phyloP scores from a whole-genome alignment of 1,140 invertebrate species.

The Drosophila pandora region DNA sequence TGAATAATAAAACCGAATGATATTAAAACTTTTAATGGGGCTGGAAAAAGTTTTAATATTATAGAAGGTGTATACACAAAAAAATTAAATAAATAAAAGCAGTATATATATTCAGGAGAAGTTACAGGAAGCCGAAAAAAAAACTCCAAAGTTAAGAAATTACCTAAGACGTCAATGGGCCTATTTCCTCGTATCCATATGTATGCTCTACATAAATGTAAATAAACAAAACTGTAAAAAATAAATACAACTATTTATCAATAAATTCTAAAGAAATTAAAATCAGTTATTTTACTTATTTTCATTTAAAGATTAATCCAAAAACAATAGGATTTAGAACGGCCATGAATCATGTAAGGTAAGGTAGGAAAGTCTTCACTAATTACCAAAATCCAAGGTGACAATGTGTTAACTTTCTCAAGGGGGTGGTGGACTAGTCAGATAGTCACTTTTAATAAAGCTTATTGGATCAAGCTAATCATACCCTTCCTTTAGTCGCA shows the following conservation, averaged over 20 bases:
- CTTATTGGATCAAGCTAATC: too few species aligned
- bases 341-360: background rate
- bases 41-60: constrained; percentile 79
- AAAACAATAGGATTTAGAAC: too few species aligned
- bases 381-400: background rate
- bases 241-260: constrained; percentile 12
- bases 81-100: constrained; percentile 3
- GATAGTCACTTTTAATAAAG: too few species aligned
- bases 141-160: background rate
- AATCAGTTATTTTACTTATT: too few species aligned
- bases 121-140: background rate
- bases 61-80: constrained; percentile 13
- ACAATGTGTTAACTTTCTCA: background rate
- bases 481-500: too few species aligned
- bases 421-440: background rate
- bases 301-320: too few species aligned
- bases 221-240: constrained; percentile 6
- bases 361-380: background rate
- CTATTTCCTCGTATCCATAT: constrained; percentile 6
- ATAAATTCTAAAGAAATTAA: constrained; percentile 25
- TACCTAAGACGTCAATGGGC: constrained; percentile 6
- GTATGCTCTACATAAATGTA: constrained; percentile 11
- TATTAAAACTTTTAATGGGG: constrained; percentile 75
- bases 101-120: background rate
- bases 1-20: constrained; percentile 25